Base-by-base conservation (phyloP, 2,113 vertebrate species). In the Sphyrna mokarran region DNA sequence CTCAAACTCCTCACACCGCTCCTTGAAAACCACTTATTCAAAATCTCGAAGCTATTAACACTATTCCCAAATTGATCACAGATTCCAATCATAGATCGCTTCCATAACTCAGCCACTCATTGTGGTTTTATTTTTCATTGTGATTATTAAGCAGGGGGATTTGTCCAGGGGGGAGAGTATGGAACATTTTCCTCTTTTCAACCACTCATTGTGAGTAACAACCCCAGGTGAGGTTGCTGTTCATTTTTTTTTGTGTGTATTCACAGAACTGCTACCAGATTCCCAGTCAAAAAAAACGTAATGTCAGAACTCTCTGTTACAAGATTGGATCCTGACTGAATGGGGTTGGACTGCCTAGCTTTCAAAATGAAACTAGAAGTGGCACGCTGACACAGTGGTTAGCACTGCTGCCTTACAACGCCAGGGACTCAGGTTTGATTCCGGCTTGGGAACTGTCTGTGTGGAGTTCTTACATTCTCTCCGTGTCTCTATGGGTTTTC, bases 61-160 rank as follows among this genome's bases (percentile, higher is more conserved):
- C 89, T 68, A 68, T 93, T 93, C 89, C 33, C 89, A 93, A 93
- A 93, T 93, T 66, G 89, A 68, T 93, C 89, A 37, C 89, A 93
- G 89, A 93, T 68, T 61, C 61, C 61, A 37, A 63, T 93, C 89
- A 16, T n/a, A 37, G 89, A 93, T 43, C 89, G 20, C 20, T 91
- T 66, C 7, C 29, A 5, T 93, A 3, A 43, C 61, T 68, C n/a
- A 33, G 58, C 54, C 48, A 33, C 11, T 33, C 10, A 4, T 93
- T 37, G 37, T n/a, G 6, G 43, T 48, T 63, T 37, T 63, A 63
- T 90, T 48, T 48, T 48, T 48, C 48, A 1, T 48, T 58, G 26
- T 8, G 14, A 29, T 63, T n/a, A 93, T 93, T 93, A 93, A 37
- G 61, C 3, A 20, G 37, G 22, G 89, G n/a, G 18, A 93, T 93